Base-by-base conservation (phyloP, 2,888 invertebrate genomes). In the Cepaea hortensis region DNA sequence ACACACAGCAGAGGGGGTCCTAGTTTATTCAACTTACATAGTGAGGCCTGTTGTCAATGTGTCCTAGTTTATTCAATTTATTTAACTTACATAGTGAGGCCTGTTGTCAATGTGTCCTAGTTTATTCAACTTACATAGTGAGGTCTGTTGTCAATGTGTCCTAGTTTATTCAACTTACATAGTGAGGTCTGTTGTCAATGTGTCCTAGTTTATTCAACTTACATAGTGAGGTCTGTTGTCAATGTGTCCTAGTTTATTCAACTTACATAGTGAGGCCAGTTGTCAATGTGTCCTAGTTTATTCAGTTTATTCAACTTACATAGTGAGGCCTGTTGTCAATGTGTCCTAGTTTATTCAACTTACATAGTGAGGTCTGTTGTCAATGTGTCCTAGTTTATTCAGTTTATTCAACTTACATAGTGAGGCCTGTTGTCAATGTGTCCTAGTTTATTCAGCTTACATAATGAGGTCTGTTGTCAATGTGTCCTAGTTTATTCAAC, bases 261-360 rank as follows among this genome's bases (percentile, higher is more conserved):
- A 97, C 95, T 98, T 98, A 95, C 98, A 98, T 90, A 99, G 95
- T 99, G 99, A 1, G 99, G 99, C 88, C 98, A 97, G 94, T 98
- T 96, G 95, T 99, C 99, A 81, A 95, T 94, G 93, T 97, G 97
- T 90, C 96, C 97, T 91, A 98, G 96, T 95, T 97, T 98, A 7
- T 97, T 96, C 15, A 98, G n/a, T n/a, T n/a, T n/a, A n/a, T n/a
- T n/a, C n/a, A n/a, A 97, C 95, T 98, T 98, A 95, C 98, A 98
- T 90, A 99, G 95, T 99, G 99, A 1, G 99, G 99, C 88, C 98
- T 97, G 94, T 98, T 96, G 95, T 99, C 99, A 81, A 95, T 94
- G 93, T 97, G 97, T 90, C 96, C 97, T 91, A 98, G 96, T 95
- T 97, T 98, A 7, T 97, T 96, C 15, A 35, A 35, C 35, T 35